phyloP scores from a whole-genome alignment of 2,113 vertebrate genomes.

The Oncorhynchus kisutch region DNA sequence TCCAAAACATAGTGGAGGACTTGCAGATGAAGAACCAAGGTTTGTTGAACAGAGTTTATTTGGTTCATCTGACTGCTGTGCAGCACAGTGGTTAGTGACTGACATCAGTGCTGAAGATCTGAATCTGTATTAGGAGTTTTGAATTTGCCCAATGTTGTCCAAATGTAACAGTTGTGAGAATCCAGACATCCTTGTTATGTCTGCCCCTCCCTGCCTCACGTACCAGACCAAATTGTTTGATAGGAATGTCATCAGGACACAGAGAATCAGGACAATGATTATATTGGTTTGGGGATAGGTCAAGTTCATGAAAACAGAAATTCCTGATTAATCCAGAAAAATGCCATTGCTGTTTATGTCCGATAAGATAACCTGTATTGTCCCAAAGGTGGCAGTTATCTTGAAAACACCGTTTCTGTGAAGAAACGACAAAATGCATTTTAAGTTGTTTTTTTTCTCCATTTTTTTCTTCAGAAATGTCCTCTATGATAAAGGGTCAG shows the following conservation, averaged over 20 bases:
- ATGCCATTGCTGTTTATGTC: too few relatives aligned
- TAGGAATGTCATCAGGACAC: too few relatives aligned
- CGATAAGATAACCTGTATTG: too few relatives aligned
- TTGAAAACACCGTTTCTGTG: not conserved
- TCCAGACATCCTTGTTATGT: not conserved
- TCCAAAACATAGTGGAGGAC: slow-evolving; percentile 64
- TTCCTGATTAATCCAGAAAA: too few relatives aligned
- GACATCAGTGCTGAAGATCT: not conserved
- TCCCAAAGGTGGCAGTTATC: too few relatives aligned
- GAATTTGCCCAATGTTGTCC: not conserved
- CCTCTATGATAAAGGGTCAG: slow-evolving; percentile 62
- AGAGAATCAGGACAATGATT: too few relatives aligned
- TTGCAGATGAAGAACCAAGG: slow-evolving; percentile 66
- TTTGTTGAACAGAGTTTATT: slow-evolving; percentile 24
- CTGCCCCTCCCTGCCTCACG: not conserved
- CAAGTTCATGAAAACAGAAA: too few relatives aligned
- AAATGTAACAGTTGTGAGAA: not conserved
- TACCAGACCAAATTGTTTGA: not conserved
- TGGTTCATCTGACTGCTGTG: not conserved
- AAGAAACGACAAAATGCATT: not conserved
- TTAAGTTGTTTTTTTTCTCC: not conserved
- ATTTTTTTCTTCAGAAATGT: slow-evolving; percentile 61
- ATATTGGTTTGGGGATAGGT: too few relatives aligned
- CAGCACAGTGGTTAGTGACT: not conserved
- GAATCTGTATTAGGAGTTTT: not conserved